Percentiles rank a stretch among this genome's conserved stretches.
Conservation (phyloP, 23 tunicate genomes). For the Ciona savignyi region DNA sequence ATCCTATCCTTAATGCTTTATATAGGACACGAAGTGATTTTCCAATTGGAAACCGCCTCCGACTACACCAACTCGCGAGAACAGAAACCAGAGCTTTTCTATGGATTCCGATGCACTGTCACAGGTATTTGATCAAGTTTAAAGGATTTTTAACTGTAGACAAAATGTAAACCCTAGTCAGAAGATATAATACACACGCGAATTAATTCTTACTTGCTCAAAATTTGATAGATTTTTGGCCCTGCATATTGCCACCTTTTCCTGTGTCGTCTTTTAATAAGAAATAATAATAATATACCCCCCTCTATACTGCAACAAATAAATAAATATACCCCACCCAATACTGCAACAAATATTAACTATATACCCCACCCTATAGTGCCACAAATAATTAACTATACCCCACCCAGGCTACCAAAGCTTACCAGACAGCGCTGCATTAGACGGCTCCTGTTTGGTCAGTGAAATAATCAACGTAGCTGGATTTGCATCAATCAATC, state of each 20-base stretch:
- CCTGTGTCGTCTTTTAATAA: too few species aligned
- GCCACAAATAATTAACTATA: too few species aligned
- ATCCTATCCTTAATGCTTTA: too few species aligned
- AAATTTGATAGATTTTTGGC: too few species aligned
- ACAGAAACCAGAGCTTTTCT: conserved; percentile 47
- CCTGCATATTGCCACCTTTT: too few species aligned
- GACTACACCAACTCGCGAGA: conserved; percentile 57
- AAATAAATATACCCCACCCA: too few species aligned
- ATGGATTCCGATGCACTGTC: conserved; percentile 52
- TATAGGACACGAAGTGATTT: conserved; percentile 51
- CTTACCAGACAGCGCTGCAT: background rate
- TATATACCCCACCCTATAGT: background rate
- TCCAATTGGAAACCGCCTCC: conserved; percentile 48
- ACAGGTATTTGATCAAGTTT: conserved; percentile 31
- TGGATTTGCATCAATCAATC: conserved; percentile 36
- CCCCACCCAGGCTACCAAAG: background rate
- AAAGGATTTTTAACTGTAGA: too few species aligned
- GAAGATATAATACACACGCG: too few species aligned
- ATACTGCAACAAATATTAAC: background rate
- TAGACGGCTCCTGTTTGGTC: conserved; percentile 33
- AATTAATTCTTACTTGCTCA: too few species aligned
- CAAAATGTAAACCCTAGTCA: too few species aligned
- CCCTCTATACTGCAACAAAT: too few species aligned
- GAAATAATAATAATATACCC: too few species aligned
- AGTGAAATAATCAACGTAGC: conserved; percentile 37